Percentiles rank a stretch among this genome's conserved stretches.
Evolutionary conservation across 1,140 invertebrate genomes (phyloP).

Genomic region (Drosophila parvula): DNA sequence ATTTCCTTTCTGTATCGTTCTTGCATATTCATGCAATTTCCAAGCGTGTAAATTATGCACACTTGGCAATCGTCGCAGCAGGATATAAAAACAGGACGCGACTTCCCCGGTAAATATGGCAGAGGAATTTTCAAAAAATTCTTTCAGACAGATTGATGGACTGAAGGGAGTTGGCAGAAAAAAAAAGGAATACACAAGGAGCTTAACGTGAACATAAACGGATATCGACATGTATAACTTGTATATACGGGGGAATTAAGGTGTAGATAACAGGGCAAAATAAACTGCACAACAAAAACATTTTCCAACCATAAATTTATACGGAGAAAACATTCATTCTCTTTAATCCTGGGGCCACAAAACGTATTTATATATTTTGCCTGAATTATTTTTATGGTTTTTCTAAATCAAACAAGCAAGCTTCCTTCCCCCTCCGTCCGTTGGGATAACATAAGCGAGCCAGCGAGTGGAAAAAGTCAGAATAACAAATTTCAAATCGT

Average conservation of each 20-base stretch:
- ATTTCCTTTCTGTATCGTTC: constrained; percentile 39
- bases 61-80: constrained; percentile 75
- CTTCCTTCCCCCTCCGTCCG: no score
- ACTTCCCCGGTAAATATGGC: constrained; percentile 34
- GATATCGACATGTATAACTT: constrained; percentile 36
- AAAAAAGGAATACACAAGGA: neutral
- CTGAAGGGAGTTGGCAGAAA: constrained; percentile 9
- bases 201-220: constrained; percentile 1
- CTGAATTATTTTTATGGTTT: constrained; percentile 28
- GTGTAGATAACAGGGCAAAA: constrained; percentile 27
- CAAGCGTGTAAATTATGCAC: constrained; percentile 78
- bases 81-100: constrained; percentile 39
- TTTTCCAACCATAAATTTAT: constrained; percentile 4
- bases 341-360: constrained; percentile 21
- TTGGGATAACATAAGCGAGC: neutral
- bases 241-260: constrained; percentile 12
- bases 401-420: constrained; percentile 20
- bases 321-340: constrained; percentile 13
- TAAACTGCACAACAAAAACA: constrained; percentile 9
- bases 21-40: constrained; percentile 80
- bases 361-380: constrained; percentile 24
- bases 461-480: constrained; percentile 1
- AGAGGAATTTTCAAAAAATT: constrained; percentile 42
- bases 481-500: constrained; percentile 35
- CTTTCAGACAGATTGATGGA: constrained; percentile 43